A percentile compares a stretch with the other conserved stretches of the same genome.
phyloP scores from a whole-genome alignment of 2,113 vertebrate genomes.

The Acrocephalus kingi region DNA sequence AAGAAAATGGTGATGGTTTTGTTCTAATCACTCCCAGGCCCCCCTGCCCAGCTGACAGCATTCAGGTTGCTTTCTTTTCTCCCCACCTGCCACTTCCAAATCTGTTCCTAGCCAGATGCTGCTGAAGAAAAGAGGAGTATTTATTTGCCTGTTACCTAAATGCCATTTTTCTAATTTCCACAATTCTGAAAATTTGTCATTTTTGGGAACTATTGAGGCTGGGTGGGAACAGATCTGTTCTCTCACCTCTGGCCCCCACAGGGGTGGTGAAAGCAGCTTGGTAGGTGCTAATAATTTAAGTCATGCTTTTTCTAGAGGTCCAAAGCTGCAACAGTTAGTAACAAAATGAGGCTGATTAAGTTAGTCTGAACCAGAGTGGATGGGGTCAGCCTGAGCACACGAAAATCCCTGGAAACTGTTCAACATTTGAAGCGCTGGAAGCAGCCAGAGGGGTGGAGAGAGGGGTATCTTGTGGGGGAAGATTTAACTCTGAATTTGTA shows the following conservation, averaged over 20 bases:
- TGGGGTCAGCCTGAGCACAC: not conserved
- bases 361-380: not conserved
- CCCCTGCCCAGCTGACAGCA: rapidly evolving
- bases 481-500: constrained; percentile 33
- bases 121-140: not conserved
- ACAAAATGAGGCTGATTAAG: constrained; percentile 23
- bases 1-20: not conserved
- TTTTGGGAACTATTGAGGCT: not conserved
- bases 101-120: not conserved
- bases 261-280: constrained; percentile 9
- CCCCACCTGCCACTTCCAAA: not conserved
- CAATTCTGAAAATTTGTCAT: constrained; percentile 36
- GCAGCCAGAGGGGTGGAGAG: not conserved
- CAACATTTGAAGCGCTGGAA: not conserved
- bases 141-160: constrained; percentile 7
- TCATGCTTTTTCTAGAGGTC: constrained; percentile 1
- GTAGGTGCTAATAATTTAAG: constrained; percentile 29
- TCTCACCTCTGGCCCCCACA: not conserved
- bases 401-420: constrained; percentile 32
- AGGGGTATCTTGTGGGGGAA: constrained; percentile 13
- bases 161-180: constrained; percentile 36
- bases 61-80: not conserved
- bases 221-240: constrained; percentile 23
- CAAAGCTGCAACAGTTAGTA: not conserved
- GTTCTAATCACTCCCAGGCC: not conserved